phyloP scores from a whole-genome alignment of 2,797 vertebrate genomes.

The Meda fulgida region DNA sequence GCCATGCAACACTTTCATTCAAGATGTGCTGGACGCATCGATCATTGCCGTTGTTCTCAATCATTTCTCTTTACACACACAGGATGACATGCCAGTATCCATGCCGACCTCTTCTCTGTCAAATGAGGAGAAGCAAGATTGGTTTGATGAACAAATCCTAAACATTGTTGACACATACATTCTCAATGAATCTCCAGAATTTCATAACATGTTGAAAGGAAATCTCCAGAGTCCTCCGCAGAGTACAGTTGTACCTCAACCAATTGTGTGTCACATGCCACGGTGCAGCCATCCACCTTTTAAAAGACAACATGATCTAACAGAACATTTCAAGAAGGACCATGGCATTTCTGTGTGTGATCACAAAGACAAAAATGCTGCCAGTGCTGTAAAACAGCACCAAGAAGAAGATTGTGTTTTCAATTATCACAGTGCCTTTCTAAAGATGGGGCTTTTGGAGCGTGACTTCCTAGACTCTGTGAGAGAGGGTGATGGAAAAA shows the following conservation, averaged over 20 bases:
- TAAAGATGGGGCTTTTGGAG: too few relatives aligned
- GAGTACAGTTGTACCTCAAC: not conserved
- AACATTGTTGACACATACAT: slow-evolving; percentile 1
- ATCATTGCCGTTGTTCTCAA: not conserved
- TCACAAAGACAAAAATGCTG: not conserved
- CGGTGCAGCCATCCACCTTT: not conserved
- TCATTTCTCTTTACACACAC: too few relatives aligned
- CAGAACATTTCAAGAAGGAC: not conserved
- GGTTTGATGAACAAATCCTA: not conserved
- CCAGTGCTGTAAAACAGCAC: not conserved
- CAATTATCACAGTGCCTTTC: too few relatives aligned
- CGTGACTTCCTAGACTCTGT: too few relatives aligned
- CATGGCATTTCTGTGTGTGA: not conserved
- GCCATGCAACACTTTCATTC: too few relatives aligned
- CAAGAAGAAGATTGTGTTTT: too few relatives aligned
- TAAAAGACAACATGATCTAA: too few relatives aligned
- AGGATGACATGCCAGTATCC: too few relatives aligned
- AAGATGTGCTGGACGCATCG: not conserved
- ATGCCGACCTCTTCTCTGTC: too few relatives aligned
- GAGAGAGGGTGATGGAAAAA: too few relatives aligned
- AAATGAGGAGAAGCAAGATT: too few relatives aligned
- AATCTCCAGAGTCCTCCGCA: slow-evolving; percentile 1
- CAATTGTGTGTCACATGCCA: not conserved
- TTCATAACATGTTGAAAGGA: not conserved
- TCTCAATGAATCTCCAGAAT: not conserved